Percentiles rank a stretch among this genome's conserved stretches.
Evolutionary conservation across 2,113 vertebrate genomes (phyloP).

Genomic region (Phrynosoma platyrhinos): DNA sequence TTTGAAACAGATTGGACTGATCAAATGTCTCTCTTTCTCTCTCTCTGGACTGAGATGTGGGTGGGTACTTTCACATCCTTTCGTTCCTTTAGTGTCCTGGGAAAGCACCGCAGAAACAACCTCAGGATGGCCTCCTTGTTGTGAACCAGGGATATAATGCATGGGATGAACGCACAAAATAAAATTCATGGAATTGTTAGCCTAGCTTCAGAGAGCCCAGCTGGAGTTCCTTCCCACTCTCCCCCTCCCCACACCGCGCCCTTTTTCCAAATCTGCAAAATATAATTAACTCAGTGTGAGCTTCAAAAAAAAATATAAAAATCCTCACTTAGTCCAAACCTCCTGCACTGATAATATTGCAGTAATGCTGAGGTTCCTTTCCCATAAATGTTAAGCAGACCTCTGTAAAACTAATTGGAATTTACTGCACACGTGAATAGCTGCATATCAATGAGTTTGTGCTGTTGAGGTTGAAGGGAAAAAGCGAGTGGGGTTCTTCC

Average conservation of each 20-base stretch:
- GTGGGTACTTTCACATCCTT: neutral
- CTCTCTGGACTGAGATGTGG: no score
- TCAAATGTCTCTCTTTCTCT: no score
- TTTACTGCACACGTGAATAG: slow-evolving; percentile 91
- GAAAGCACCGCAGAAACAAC: neutral
- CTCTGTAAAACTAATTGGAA: slow-evolving; percentile 91
- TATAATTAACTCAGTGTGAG: slow-evolving; percentile 60
- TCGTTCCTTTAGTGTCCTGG: neutral
- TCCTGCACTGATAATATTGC: slow-evolving; percentile 66
- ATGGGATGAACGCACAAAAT: neutral
- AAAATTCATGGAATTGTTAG: slow-evolving; percentile 35
- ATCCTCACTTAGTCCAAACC: slow-evolving; percentile 31
- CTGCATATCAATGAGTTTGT: slow-evolving; percentile 86
- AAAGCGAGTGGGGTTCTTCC: slow-evolving; percentile 37
- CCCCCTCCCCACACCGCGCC: neutral
- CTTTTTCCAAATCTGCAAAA: slow-evolving; percentile 52
- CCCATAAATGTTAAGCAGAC: slow-evolving; percentile 86
- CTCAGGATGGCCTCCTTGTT: neutral
- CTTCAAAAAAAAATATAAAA: neutral
- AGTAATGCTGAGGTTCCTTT: slow-evolving; percentile 68
- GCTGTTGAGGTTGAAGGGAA: slow-evolving; percentile 47
- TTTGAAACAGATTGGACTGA: no score
- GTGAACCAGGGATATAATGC: neutral
- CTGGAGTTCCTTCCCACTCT: neutral
- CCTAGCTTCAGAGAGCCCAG: slow-evolving; percentile 54